Conservation (phyloP, 2,888 invertebrate species). For the Drosophila rubida region DNA sequence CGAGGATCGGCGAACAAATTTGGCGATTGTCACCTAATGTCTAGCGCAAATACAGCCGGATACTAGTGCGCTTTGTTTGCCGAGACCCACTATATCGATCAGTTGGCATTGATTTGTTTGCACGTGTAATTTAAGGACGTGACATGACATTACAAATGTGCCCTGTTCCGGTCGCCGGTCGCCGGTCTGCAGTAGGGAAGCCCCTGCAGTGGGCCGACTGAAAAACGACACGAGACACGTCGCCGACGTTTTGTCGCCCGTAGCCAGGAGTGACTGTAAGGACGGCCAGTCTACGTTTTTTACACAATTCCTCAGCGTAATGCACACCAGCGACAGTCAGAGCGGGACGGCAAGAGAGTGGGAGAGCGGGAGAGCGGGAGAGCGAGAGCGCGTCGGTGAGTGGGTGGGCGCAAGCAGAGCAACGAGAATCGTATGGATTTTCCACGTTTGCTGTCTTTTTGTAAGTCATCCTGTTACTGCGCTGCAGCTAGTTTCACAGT, state of each 20-base stretch:
- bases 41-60: conserved; percentile 82
- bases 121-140: conserved; percentile 83
- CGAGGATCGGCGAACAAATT: conserved; percentile 28
- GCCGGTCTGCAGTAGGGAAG: conserved; percentile 49
- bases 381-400: background rate
- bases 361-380: background rate
- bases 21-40: conserved; percentile 71
- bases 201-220: conserved; percentile 78
- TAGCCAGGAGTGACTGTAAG: conserved; percentile 14
- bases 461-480: conserved; percentile 56
- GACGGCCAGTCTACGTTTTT: conserved; percentile 67
- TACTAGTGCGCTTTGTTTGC: too few relatives aligned
- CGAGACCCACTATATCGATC: too few relatives aligned
- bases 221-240: conserved; percentile 74
- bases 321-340: conserved; percentile 31
- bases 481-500: conserved; percentile 31
- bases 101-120: conserved; percentile 24
- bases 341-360: too few relatives aligned
- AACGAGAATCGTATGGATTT: conserved; percentile 67
- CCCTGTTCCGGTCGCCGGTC: conserved; percentile 46
- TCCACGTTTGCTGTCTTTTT: conserved; percentile 30
- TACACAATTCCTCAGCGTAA: conserved; percentile 72
- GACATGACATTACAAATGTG: conserved; percentile 61
- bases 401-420: conserved; percentile 2
- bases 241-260: conserved; percentile 14